Evolutionary conservation across 2,797 vertebrate genomes (phyloP).

Genomic region (Picus viridis): DNA sequence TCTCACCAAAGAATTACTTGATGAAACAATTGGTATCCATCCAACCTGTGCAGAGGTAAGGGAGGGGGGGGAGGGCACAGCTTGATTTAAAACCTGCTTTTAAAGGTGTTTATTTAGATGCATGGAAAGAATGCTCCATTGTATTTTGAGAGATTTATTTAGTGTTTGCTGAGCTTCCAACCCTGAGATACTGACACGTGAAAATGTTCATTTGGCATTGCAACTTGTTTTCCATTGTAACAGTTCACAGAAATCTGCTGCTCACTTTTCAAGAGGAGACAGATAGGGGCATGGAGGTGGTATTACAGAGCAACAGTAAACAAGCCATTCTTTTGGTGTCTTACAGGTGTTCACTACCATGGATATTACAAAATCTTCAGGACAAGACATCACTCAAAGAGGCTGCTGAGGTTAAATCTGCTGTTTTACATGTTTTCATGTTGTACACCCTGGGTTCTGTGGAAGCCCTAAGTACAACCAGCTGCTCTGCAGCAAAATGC

Average conservation of each 20-base stretch:
- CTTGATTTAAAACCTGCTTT: background rate
- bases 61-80: background rate
- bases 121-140: background rate
- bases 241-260: background rate
- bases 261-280: background rate
- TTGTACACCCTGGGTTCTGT: background rate
- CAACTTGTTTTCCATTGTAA: background rate
- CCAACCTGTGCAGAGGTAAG: constrained; percentile 95
- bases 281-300: background rate
- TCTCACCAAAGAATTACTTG: constrained; percentile 89
- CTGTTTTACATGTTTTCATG: constrained; percentile 84
- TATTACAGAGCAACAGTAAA: background rate
- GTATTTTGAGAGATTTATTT: background rate
- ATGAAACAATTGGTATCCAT: constrained; percentile 94
- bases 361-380: constrained; percentile 91
- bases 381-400: constrained; percentile 84
- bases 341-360: constrained; percentile 91
- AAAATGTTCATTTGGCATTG: background rate
- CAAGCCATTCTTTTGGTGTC: background rate
- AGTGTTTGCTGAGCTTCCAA: background rate
- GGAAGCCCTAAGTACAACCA: constrained; percentile 14
- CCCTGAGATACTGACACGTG: background rate
- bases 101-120: background rate
- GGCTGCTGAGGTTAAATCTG: constrained; percentile 99
- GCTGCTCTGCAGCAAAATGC: constrained; percentile 37